A percentile compares a stretch with the other conserved stretches of the same genome.
Conservation (phyloP, 2,113 vertebrate species). For the Platichthys flesus region DNA sequence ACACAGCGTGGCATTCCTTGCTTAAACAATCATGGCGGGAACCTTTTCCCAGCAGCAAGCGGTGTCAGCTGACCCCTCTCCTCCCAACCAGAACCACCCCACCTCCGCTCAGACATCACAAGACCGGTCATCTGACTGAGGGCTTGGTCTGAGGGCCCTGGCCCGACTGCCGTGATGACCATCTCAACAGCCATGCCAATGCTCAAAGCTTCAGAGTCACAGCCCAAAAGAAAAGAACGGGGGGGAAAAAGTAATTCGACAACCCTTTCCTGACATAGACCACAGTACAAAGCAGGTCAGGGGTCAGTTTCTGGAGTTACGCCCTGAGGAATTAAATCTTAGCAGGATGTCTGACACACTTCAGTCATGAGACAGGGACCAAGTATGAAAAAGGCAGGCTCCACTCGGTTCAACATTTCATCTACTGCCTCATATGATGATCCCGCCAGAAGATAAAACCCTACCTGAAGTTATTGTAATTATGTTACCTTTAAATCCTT, state of each 20-base stretch:
- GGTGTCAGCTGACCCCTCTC: slow-evolving; percentile 53
- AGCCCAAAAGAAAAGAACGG: slow-evolving; percentile 1
- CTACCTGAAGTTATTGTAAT: too few relatives aligned
- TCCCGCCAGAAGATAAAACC: too few relatives aligned
- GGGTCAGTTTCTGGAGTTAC: slow-evolving; percentile 37
- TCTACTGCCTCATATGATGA: too few relatives aligned
- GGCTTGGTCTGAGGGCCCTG: slow-evolving; percentile 7
- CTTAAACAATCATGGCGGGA: slow-evolving; percentile 58
- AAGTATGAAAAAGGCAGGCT: not conserved
- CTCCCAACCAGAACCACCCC: slow-evolving; percentile 3
- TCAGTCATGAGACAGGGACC: slow-evolving; percentile 2
- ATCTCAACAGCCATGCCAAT: too few relatives aligned
- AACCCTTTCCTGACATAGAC: not conserved
- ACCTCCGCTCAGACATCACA: slow-evolving; percentile 66
- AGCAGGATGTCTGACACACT: slow-evolving; percentile 21
- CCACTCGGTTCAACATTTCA: too few relatives aligned
- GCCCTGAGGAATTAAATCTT: not conserved
- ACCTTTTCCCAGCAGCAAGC: slow-evolving; percentile 36
- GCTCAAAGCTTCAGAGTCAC: slow-evolving; percentile 11
- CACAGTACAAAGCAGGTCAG: slow-evolving; percentile 18
- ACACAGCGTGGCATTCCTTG: slow-evolving; percentile 58
- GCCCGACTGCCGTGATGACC: not conserved
- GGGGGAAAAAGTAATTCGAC: too few relatives aligned
- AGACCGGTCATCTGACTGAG: slow-evolving; percentile 74
- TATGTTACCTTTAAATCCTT: too few relatives aligned